Evolutionary conservation across 2,113 vertebrate species (phyloP).

Genomic region (Typhlomys cinereus): DNA sequence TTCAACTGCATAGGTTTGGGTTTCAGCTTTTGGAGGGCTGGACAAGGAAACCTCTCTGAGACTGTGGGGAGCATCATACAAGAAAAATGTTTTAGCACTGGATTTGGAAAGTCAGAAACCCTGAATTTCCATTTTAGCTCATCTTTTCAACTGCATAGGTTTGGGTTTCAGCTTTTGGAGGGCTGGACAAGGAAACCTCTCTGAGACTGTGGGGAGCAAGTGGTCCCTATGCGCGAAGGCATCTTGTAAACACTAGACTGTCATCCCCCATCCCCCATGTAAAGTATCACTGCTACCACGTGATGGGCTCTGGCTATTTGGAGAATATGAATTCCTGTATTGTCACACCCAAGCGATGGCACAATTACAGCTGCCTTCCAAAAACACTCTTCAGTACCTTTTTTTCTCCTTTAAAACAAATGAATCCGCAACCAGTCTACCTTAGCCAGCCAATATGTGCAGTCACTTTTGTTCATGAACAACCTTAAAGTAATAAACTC

Average conservation of each 20-base stretch:
- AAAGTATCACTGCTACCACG: not conserved
- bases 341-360: constrained; percentile 8
- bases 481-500: constrained; percentile 52
- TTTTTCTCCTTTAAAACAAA: constrained; percentile 63
- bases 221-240: not conserved
- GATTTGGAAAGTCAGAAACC: not conserved
- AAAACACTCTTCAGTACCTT: constrained; percentile 46
- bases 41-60: not conserved
- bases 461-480: constrained; percentile 60
- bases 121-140: not conserved
- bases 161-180: not conserved
- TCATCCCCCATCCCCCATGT: not conserved
- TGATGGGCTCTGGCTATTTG: not conserved
- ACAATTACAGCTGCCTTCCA: constrained; percentile 44
- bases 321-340: constrained; percentile 40
- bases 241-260: not conserved
- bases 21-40: not conserved
- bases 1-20: not conserved
- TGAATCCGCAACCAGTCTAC: constrained; percentile 70
- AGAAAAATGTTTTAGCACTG: not conserved
- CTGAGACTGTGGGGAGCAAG: not conserved
- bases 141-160: not conserved
- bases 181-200: not conserved
- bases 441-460: constrained; percentile 73
- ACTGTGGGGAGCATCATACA: not conserved